Evolutionary conservation across 1,140 invertebrate species (phyloP).

Genomic region (Orussus abietinus): DNA sequence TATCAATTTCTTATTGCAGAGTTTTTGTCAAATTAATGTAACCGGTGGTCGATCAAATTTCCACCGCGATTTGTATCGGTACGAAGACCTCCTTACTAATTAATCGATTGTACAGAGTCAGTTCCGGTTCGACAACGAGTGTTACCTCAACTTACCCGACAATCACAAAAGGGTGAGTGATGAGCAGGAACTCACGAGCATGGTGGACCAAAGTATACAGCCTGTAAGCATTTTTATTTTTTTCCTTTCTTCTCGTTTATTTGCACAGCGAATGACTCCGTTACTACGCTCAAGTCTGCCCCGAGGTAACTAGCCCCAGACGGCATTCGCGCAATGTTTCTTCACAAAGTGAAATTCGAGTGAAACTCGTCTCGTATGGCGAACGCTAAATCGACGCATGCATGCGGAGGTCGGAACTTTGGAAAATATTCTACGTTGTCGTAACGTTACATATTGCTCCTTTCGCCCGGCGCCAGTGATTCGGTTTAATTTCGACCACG

Average conservation of each 20-base stretch:
- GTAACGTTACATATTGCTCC: no score
- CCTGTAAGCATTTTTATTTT: constrained; percentile 59
- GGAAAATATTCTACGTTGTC: no score
- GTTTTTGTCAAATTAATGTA: constrained; percentile 7
- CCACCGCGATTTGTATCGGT: constrained; percentile 1
- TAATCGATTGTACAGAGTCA: constrained; percentile 75
- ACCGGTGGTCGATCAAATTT: constrained; percentile 1
- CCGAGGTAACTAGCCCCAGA: constrained; percentile 37
- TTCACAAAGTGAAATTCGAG: no score
- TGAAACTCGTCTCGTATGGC: no score
- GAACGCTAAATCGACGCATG: no score
- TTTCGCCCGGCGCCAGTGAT: no score
- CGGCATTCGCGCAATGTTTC: no score
- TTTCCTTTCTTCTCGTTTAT: constrained; percentile 46
- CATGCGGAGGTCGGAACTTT: no score
- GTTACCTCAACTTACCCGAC: constrained; percentile 90
- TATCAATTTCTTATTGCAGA: constrained; percentile 1
- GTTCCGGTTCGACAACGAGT: constrained; percentile 98
- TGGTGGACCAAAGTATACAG: constrained; percentile 55
- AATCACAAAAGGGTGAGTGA: constrained; percentile 93
- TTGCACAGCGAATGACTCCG: constrained; percentile 31
- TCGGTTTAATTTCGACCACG: no score
- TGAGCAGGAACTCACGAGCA: constrained; percentile 52
- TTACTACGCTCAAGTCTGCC: constrained; percentile 39
- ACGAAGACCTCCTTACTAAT: no score